Percentiles rank a stretch among this genome's conserved stretches.
These are phyloP conservation scores for Rhodophaea formosa DNA, from an alignment of 2,888 invertebrate species.

Conservation along the genomic window DNA sequence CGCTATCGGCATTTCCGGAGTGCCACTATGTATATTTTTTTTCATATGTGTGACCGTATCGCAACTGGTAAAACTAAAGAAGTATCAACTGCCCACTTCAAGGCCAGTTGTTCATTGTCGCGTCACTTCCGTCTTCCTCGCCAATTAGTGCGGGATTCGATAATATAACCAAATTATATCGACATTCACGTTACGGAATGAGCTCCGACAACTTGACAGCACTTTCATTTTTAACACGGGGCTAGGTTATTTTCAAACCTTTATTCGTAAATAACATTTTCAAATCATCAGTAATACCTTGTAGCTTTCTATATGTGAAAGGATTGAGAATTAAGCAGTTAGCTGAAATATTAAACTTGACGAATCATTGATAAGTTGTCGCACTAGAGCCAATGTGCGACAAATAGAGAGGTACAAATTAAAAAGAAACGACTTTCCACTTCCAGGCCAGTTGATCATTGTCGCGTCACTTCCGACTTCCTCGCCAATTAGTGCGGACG, in stretches of 20 bases:
- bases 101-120: slow-evolving; percentile 21
- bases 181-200: slow-evolving; percentile 14
- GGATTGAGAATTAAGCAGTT: too few relatives aligned
- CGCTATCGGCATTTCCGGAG: too few relatives aligned
- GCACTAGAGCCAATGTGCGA: too few relatives aligned
- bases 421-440: background rate
- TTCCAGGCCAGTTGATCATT: slow-evolving; percentile 18
- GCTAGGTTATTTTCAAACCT: too few relatives aligned
- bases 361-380: too few relatives aligned
- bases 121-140: slow-evolving; percentile 45
- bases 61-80: background rate
- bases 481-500: slow-evolving; percentile 53
- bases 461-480: slow-evolving; percentile 43
- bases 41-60: too few relatives aligned
- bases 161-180: slow-evolving; percentile 58
- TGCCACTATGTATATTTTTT: too few relatives aligned
- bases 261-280: too few relatives aligned
- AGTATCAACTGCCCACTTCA: background rate
- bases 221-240: background rate
- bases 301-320: too few relatives aligned
- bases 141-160: slow-evolving; percentile 57
- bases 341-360: too few relatives aligned
- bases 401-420: too few relatives aligned
- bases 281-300: too few relatives aligned
- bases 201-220: background rate